phyloP scores from a whole-genome alignment of 2,113 vertebrate genomes.

The Campylomormyrus numenius region DNA sequence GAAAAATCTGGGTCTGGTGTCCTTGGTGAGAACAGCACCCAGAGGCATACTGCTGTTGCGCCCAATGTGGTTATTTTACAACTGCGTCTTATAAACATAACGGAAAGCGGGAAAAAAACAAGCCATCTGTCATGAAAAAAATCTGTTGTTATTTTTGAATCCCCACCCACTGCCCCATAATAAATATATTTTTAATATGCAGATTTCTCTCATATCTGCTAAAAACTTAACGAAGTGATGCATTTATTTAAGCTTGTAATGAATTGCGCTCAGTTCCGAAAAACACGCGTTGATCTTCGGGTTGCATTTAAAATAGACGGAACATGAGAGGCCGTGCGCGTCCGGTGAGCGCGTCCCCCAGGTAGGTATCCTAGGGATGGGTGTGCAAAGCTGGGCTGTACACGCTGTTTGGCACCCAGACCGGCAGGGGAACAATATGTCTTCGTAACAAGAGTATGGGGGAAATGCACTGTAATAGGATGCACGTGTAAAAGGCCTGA shows the following conservation, averaged over 20 bases:
- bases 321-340: background rate
- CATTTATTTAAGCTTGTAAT: background rate
- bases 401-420: background rate
- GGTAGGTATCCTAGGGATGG: background rate
- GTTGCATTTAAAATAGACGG: background rate
- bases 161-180: background rate
- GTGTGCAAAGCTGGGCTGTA: background rate
- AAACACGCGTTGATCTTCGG: background rate
- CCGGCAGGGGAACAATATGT: background rate
- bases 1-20: background rate
- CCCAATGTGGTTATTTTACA: background rate
- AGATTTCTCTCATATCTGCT: background rate
- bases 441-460: slow-evolving; percentile 2
- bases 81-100: background rate
- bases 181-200: background rate
- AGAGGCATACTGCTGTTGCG: background rate
- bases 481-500: background rate
- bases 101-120: background rate
- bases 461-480: background rate
- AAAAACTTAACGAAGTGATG: background rate
- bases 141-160: background rate
- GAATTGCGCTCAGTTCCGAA: background rate
- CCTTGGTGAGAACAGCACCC: background rate
- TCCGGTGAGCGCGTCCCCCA: background rate
- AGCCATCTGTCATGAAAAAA: background rate